A percentile compares a stretch with the other conserved stretches of the same genome.
Conservation (phyloP, 2,888 invertebrate genomes). For the Blastobasis adustella region DNA sequence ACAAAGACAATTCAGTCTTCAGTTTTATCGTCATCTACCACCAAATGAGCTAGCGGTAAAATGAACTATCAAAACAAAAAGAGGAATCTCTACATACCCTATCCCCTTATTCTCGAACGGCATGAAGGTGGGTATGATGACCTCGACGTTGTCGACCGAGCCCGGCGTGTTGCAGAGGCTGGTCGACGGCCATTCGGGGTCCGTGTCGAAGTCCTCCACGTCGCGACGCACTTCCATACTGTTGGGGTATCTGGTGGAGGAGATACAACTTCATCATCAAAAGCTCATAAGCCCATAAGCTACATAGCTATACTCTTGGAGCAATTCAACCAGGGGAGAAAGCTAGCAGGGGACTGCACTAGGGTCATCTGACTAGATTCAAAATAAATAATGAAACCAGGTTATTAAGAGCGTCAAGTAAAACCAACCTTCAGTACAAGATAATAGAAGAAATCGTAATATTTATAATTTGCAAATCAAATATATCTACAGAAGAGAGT, state of each 20-base stretch:
- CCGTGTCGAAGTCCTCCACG: constrained; percentile 67
- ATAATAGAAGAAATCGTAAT: no score
- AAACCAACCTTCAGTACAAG: no score
- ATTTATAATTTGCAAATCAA: no score
- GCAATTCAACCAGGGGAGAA: background rate
- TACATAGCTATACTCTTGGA: background rate
- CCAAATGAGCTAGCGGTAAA: no score
- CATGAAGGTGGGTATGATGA: constrained; percentile 79
- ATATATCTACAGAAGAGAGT: no score
- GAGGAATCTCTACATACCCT: constrained; percentile 58
- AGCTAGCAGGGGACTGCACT: no score
- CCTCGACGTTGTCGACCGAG: constrained; percentile 58
- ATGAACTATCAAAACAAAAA: no score
- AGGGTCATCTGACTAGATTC: no score
- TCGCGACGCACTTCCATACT: constrained; percentile 62
- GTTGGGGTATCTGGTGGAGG: constrained; percentile 56
- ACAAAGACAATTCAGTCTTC: no score
- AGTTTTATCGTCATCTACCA: no score
- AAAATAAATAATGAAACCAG: no score
- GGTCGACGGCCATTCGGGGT: constrained; percentile 70
- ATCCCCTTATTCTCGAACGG: constrained; percentile 87
- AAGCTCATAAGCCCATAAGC: background rate
- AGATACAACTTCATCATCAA: background rate
- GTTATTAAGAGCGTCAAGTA: no score
- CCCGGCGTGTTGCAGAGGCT: constrained; percentile 59